Evolutionary conservation across 2,113 vertebrate species (phyloP), one percentile per base, ranked within the genome.

Genomic region (Pangasianodon gigas): DNA sequence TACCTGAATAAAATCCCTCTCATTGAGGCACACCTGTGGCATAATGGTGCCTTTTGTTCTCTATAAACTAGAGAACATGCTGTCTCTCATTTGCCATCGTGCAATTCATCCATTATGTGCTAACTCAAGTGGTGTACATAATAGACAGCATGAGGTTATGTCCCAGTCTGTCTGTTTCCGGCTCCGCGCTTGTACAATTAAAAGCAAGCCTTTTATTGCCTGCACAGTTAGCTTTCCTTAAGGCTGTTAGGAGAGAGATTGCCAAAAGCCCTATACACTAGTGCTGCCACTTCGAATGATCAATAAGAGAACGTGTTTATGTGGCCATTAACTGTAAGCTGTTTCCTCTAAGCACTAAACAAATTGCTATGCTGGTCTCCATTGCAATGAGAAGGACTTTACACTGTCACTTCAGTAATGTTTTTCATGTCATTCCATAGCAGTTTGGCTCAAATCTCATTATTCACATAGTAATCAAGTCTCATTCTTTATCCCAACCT

Each of bases 31-130:
- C 91, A 92, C 91, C 91, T 92, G 91, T 89, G 89, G 89, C 80
- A 92, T 92, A 92, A 92, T 92, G 85, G 71, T 69, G 81, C 87
- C 90, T 92, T 92, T 92, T 92, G 91, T 92, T 92, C 75, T 82
- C 80, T 71, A 77, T 89, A 92, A 86, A 88, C 80, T 88, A 87
- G 67, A 37, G 37, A 37, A 37, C 37, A 37, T 77, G 81, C 79
- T 52, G 48, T 84, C 79, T 75, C n/a, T 54, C 52, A 80, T 84
- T 92, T 77, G 85, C 86, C 58, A 74, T 83, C 85, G 87, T 56
- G 56, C 91, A 86, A 87, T 92, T 89, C 87, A 89, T 92, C 80
- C 80, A 90, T 90, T 92, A 90, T 87, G 87, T 90, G 87, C 87
- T 92, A 92, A 87, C 91, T 92, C 58, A 74, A 92, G 91, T 89